Evolutionary conservation across 2,797 vertebrate species (phyloP).

Genomic region (Mus caroli): DNA sequence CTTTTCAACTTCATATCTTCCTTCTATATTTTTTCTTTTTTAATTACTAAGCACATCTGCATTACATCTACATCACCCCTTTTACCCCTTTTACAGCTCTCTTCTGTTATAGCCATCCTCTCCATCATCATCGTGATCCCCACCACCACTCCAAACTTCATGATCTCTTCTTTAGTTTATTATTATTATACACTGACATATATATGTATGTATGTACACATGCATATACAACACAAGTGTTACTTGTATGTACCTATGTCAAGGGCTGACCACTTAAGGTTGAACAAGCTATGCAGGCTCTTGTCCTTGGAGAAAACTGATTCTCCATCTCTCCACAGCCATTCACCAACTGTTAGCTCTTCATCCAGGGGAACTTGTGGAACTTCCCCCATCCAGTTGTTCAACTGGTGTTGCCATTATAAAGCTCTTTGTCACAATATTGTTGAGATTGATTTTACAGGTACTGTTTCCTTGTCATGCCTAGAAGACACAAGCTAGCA

Average conservation of each 20-base stretch:
- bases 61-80: background rate
- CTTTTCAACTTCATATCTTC: too few species aligned
- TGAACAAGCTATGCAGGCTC: background rate
- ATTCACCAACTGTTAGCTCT: background rate
- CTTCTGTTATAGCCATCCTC: background rate
- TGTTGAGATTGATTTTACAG: background rate
- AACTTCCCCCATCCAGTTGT: background rate
- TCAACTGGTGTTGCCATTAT: background rate
- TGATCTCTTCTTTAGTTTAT: background rate
- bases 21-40: background rate
- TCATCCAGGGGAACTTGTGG: background rate
- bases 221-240: too few species aligned
- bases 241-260: background rate
- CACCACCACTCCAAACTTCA: background rate
- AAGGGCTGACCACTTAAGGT: background rate
- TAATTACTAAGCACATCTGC: background rate
- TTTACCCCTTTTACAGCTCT: background rate
- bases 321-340: background rate
- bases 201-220: background rate
- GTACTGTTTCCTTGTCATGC: background rate
- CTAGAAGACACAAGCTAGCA: background rate
- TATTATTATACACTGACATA: background rate
- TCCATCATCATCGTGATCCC: background rate
- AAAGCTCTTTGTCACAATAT: background rate
- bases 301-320: background rate